Conservation (phyloP, 2,113 vertebrate species). For the Grammomys surdaster region DNA sequence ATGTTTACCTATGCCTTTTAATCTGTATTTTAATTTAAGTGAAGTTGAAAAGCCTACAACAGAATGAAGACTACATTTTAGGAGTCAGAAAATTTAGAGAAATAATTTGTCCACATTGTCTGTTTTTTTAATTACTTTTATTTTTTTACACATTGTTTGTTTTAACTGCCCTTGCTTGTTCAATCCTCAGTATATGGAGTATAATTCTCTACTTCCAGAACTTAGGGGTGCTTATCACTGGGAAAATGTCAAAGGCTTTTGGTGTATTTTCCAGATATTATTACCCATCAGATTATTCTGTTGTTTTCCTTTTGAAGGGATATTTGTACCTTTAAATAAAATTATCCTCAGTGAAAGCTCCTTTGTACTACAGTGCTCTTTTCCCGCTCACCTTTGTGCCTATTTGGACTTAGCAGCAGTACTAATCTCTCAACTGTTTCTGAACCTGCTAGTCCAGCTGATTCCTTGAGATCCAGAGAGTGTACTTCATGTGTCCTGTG, state of each 20-base stretch:
- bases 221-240: neutral
- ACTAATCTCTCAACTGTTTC: neutral
- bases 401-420: neutral
- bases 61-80: neutral
- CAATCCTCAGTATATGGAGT: neutral
- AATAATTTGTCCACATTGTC: neutral
- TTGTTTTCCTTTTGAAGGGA: neutral
- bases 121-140: neutral
- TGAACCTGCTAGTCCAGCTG: neutral
- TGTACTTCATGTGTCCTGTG: neutral
- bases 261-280: neutral
- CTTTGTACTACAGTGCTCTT: neutral
- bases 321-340: neutral
- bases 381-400: neutral
- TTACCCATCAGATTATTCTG: neutral
- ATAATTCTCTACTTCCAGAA: neutral
- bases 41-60: neutral
- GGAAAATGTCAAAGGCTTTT: neutral
- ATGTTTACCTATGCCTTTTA: neutral
- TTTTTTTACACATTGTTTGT: neutral
- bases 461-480: neutral
- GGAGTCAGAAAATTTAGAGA: slow-evolving; percentile 12
- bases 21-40: neutral
- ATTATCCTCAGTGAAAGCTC: no score
- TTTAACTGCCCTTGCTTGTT: neutral